Percentiles rank a stretch among this genome's conserved stretches.
Evolutionary conservation across 2,797 vertebrate genomes (phyloP).

Genomic region (Columba guinea): DNA sequence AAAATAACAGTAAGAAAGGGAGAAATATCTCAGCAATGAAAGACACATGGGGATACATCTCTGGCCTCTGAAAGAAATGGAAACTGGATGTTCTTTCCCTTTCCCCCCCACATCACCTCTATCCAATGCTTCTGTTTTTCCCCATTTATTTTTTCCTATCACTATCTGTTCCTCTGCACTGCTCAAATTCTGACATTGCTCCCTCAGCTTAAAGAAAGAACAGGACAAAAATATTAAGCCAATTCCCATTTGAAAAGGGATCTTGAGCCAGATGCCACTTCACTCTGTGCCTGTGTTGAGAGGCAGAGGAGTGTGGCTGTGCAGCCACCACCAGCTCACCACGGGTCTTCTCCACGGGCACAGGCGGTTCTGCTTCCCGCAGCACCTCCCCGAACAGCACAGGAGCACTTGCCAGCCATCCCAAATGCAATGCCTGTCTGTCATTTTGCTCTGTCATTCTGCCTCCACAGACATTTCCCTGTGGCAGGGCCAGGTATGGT

Average conservation of each 20-base stretch:
- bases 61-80: conserved; percentile 15
- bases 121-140: background rate
- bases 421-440: background rate
- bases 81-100: conserved; percentile 20
- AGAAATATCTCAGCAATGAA: background rate
- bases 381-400: background rate
- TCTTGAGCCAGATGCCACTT: background rate
- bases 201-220: background rate
- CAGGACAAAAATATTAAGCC: background rate
- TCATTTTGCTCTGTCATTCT: background rate
- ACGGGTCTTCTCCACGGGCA: background rate
- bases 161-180: background rate
- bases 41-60: background rate
- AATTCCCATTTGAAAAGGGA: background rate
- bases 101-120: rapidly evolving
- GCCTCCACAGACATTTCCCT: background rate
- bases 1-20: background rate
- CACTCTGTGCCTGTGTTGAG: background rate
- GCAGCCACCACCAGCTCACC: background rate
- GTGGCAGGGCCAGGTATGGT: background rate
- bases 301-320: background rate
- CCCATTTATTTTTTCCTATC: conserved; percentile 19
- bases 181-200: background rate
- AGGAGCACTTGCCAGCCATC: background rate
- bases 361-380: rapidly evolving